Evolutionary conservation across 2,888 invertebrate species (phyloP), one percentile per base, ranked within the genome.

Genomic region (Ophion ventricosus): DNA sequence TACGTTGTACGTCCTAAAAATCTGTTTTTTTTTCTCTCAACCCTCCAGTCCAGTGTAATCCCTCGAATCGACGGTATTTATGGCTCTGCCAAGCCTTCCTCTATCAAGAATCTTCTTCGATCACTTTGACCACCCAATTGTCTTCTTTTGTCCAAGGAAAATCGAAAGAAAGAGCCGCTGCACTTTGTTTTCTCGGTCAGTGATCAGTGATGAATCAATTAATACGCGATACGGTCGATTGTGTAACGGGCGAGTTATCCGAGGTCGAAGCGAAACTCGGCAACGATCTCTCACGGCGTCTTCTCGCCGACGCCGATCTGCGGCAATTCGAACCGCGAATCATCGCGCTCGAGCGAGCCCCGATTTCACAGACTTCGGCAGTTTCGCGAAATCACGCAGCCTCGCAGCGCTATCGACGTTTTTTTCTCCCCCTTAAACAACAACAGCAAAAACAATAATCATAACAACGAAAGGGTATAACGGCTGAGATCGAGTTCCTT

Each of bases 321-420:
- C 17, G n/a, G n/a, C n/a, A n/a, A 54, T 73, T 57, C 77, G 69
- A 64, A 56, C 25, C 66, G 73, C 56, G 49, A 43, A 63, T 80
- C 63, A 77, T 56, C 57, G 63, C 49, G 26, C 56, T 77, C 72
- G 61, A 73, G 40, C 67, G 66, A 40, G 56, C 20, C 49, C 35
- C 72, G 25, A 85, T 72, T 85, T 78, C 54, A 43, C 77, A 80
- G 78, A 40, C 67, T 43, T 23, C 49, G 43, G n/a, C 14, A 69
- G 56, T 8, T 23, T 74, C 67, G 40, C 54, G 78, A 11, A 4
- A 25, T 56, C 23, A 20, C 14, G 64, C 59, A 57, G 43, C 49
- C 26, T 57, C 70, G 17, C 20, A 64, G 57, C 35, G 73, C 73
- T 54, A 2, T 2, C 40, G 49, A 35, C 72, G 20, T 40, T 69